Base-by-base conservation (phyloP, 1,140 invertebrate species). In the Macrostomum lignano region DNA sequence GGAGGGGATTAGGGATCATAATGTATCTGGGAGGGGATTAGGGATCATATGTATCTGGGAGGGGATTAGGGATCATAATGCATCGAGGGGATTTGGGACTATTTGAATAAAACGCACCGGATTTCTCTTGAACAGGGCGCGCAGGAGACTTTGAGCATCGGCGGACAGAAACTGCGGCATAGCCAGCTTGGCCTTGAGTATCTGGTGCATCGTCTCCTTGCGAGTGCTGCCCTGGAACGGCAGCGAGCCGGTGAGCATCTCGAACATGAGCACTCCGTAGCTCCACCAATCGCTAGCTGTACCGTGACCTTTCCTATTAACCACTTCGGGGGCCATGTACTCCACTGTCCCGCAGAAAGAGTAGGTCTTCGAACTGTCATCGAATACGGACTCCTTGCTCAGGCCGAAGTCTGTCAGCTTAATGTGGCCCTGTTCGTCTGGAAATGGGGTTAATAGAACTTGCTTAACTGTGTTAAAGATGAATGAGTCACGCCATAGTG, bases 281-380 rank as follows among this genome's bases (percentile, higher is more conserved):
- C 79, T 91, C 88, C 88, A 96, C 84, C 86, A 96, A 58, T 96
- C 88, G 21, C 86, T 86, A 28, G 81, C 78, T 53, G 81, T 82
- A 13, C 81, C 79, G 52, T 98, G 88, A 2, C 91, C 91, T 61
- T 81, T 81, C 10, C 86, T 65, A 58, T 86, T 91, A 7, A 40
- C 13, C 10, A 21, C 26, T 31, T 56, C 52, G 7, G 55, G 55
- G 13, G 55, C 52, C 55, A 60, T 59, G 37, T 61, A 63, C 49
- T 93, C 84, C 39, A 93, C 77, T 26, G 84, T 94, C 15, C 86
- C 86, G 57, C 86, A 94, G 60, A 91, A 94, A 13, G 81, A 88
- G 60, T 81, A 86, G 0, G 86, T 74, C 43, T 79, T 64, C n/a
- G n/a, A n/a, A n/a, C n/a, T n/a, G n/a, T n/a, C n/a, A n/a, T n/a